Conservation (phyloP, 2,113 vertebrate species). For the Anarrhichthys ocellatus region DNA sequence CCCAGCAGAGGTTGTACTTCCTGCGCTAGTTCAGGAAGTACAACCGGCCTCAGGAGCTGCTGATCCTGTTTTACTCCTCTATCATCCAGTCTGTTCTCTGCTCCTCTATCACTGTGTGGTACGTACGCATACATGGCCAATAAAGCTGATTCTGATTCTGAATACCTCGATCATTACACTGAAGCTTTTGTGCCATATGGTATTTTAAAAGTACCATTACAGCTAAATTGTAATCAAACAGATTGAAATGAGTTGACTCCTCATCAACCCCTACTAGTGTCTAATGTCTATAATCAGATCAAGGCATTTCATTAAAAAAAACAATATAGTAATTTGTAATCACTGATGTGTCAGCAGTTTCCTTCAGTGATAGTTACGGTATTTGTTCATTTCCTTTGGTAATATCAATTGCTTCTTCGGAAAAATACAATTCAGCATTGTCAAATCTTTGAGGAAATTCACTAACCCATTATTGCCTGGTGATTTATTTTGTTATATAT, state of each 20-base stretch:
- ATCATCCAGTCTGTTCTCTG: too few relatives aligned
- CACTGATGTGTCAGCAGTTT: neutral
- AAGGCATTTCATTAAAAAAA: neutral
- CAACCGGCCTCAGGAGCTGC: too few relatives aligned
- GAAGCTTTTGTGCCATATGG: neutral
- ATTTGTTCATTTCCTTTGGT: neutral
- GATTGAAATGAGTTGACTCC: neutral
- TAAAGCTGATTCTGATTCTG: too few relatives aligned
- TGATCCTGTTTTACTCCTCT: too few relatives aligned
- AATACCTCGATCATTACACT: neutral
- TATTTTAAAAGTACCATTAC: neutral
- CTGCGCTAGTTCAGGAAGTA: too few relatives aligned
- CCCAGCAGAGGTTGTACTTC: too few relatives aligned
- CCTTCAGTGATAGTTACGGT: neutral
- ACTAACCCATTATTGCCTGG: neutral
- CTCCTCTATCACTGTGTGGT: too few relatives aligned
- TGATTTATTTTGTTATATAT: neutral
- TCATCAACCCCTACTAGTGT: neutral
- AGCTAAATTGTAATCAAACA: neutral
- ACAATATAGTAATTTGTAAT: neutral
- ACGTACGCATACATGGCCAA: too few relatives aligned
- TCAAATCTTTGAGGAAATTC: neutral
- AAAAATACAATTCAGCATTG: neutral
- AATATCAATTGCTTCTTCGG: neutral
- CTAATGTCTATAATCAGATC: neutral